phyloP scores from a whole-genome alignment of 2,888 invertebrate species.

The Sinopyrophorus schimmeli region DNA sequence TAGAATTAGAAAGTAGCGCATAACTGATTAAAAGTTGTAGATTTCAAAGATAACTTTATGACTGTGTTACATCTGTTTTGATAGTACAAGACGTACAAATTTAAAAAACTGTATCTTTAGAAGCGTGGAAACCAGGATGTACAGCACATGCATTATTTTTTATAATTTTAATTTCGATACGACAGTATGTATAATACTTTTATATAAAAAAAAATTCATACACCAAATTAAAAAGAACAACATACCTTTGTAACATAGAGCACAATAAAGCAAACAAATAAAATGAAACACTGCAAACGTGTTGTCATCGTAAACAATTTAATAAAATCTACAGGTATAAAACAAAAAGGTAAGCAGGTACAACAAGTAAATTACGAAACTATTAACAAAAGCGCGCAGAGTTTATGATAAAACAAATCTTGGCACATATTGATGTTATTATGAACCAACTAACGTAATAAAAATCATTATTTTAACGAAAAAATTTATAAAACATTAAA shows the following conservation, averaged over 20 bases:
- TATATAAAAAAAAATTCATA: background rate
- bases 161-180: background rate
- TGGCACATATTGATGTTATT: slow-evolving; percentile 16
- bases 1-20: slow-evolving; percentile 27
- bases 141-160: slow-evolving; percentile 25
- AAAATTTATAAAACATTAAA: slow-evolving; percentile 12
- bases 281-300: slow-evolving; percentile 31
- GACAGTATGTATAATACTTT: background rate
- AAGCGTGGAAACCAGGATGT: slow-evolving; percentile 32
- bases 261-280: slow-evolving; percentile 25
- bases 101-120: slow-evolving; percentile 20
- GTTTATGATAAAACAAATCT: slow-evolving; percentile 11
- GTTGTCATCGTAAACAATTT: slow-evolving; percentile 31
- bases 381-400: slow-evolving; percentile 22
- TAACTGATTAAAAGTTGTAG: slow-evolving; percentile 11
- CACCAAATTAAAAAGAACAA: slow-evolving; percentile 7
- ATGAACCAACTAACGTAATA: slow-evolving; percentile 13
- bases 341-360: slow-evolving; percentile 30
- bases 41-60: slow-evolving; percentile 16
- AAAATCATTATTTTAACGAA: slow-evolving; percentile 15
- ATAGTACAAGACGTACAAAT: slow-evolving; percentile 22
- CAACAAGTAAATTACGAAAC: slow-evolving; percentile 22
- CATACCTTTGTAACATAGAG: slow-evolving; percentile 33
- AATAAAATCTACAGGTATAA: slow-evolving; percentile 31
- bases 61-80: slow-evolving; percentile 29